Base-by-base conservation (phyloP, 2,113 vertebrate genomes). In the Psophia crepitans region DNA sequence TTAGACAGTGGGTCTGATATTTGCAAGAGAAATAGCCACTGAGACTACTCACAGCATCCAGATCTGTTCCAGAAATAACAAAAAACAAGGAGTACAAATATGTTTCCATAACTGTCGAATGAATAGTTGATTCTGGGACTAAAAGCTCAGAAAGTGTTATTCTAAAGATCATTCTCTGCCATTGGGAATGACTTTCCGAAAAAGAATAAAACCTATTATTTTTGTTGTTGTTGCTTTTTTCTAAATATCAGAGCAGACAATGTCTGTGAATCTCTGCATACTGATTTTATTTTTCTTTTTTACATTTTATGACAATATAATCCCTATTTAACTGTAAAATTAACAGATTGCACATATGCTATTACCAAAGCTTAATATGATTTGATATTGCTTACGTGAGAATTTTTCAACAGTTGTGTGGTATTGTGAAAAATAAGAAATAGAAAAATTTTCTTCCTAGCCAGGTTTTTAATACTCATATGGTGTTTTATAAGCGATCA, bases 271-370 rank as follows among this genome's bases (percentile, higher is more conserved):
- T 44, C 6, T 79, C 13, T 73, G 18, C 9, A 11, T 26, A 35
- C 48, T 6, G 5, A 26, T 41, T 53, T 43, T 43, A 43, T 43
- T 43, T 43, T 41, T 66, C 5, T n/a, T 63, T 35, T 39, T 61
- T 60, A 61, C 9, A 26, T 14, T 53, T 79, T 43, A 37, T 60
- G 16, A 18, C 21, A 63, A 10, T 26, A 53, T 35, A 82, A 82
- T 63, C 46, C 39, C 37, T 39, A 43, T 64, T 87, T 81, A 43
- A 75, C 82, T 61, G 2, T 16, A 63, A 82, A 90, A 66, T 44
- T 23, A 66, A 41, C 2, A 43, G 2, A 3, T 57, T 65, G 6
- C 8, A 70, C 0, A 3, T 19, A 48, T 4, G 0, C 6, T 82
- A 13, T 53, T 69, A 39, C 12, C 5, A 61, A 61, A 61, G 1